Conservation (phyloP, 2,888 invertebrate genomes). For the Heteromyza rotundicornis region DNA sequence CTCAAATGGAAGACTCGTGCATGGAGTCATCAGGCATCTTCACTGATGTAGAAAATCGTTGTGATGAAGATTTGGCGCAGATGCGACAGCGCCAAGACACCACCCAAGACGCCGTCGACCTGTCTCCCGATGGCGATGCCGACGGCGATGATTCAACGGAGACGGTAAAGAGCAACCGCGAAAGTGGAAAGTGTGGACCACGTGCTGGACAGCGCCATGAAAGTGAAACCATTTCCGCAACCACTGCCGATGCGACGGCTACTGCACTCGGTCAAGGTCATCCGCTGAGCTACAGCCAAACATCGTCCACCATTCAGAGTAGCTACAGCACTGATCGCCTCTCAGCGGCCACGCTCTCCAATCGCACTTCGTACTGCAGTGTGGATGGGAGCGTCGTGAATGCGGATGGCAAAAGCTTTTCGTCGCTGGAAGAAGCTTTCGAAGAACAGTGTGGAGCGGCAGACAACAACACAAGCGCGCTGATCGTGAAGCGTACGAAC, state of each 20-base stretch:
- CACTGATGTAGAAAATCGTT: conserved; percentile 82
- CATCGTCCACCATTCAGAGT: conserved; percentile 52
- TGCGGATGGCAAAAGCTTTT: conserved; percentile 51
- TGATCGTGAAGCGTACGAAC: conserved; percentile 30
- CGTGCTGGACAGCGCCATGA: conserved; percentile 11
- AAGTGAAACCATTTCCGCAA: not conserved
- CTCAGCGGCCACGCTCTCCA: conserved; percentile 54
- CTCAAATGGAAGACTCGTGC: conserved; percentile 74
- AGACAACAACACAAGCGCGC: conserved; percentile 24
- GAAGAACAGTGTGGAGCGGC: not conserved
- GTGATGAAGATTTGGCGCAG: conserved; percentile 67
- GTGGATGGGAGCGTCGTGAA: conserved; percentile 47
- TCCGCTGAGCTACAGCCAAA: conserved; percentile 49
- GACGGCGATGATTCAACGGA: conserved; percentile 60
- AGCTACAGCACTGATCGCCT: conserved; percentile 47
- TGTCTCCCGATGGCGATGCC: conserved; percentile 40
- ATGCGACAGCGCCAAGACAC: conserved; percentile 51
- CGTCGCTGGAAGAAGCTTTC: conserved; percentile 54
- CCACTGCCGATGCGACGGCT: conserved; percentile 17
- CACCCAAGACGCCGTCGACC: conserved; percentile 46
- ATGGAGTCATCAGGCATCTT: conserved; percentile 92
- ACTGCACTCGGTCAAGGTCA: conserved; percentile 47
- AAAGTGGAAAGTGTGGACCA: not conserved
- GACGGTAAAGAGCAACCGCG: conserved; percentile 63
- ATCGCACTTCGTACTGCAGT: conserved; percentile 58